These are phyloP conservation scores for Drosophila repletoides DNA, from an alignment of 1,140 invertebrate genomes.

Conservation along the genomic window DNA sequence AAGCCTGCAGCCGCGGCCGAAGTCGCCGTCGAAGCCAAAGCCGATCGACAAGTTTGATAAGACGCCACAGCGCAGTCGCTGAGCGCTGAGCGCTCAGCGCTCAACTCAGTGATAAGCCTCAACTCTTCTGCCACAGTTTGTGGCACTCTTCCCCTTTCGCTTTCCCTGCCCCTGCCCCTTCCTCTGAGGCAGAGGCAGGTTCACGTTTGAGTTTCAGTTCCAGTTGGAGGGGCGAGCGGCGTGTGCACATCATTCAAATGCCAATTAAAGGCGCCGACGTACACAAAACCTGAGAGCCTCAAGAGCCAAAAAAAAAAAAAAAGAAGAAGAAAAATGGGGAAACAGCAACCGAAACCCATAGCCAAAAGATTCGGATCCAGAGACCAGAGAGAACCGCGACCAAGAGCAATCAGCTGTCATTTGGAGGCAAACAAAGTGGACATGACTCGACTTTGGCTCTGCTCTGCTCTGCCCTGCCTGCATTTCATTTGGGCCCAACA, in stretches of 20 bases:
- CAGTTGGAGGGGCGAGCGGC: conserved; percentile 13
- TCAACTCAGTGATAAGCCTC: conserved; percentile 29
- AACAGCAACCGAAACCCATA: conserved; percentile 20
- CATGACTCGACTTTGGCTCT: conserved; percentile 48
- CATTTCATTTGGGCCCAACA: conserved; percentile 9
- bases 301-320: conserved; percentile 4
- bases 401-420: conserved; percentile 76
- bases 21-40: conserved; percentile 11
- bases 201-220: neutral
- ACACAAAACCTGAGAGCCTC: conserved; percentile 69
- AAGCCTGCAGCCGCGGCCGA: conserved; percentile 37
- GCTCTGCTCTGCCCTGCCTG: no score
- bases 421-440: conserved; percentile 79
- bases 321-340: no score
- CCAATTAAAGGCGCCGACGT: conserved; percentile 79
- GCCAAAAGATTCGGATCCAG: neutral
- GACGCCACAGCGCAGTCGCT: conserved; percentile 39
- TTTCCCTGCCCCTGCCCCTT: neutral
- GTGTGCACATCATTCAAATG: conserved; percentile 80
- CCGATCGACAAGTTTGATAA: conserved; percentile 80
- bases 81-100: no score
- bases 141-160: neutral
- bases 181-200: neutral
- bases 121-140: neutral
- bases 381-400: neutral